These are phyloP conservation scores for Notechis scutatus DNA, from an alignment of 2,113 vertebrate species.

Conservation along the genomic window DNA sequence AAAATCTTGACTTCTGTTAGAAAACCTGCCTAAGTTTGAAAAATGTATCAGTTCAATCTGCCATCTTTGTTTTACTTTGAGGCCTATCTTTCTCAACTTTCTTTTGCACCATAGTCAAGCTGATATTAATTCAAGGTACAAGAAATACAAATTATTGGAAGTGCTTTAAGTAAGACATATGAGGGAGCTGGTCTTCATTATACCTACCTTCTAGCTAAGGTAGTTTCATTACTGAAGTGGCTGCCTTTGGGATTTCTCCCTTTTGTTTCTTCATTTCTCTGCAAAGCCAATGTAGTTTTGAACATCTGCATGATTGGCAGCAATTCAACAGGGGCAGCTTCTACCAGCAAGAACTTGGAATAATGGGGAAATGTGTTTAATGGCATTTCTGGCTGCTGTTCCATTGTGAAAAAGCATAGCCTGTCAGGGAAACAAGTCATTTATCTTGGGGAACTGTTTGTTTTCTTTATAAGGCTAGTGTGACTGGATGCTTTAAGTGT, in stretches of 20 bases:
- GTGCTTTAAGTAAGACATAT: constrained; percentile 3
- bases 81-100: neutral
- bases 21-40: constrained; percentile 55
- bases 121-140: neutral
- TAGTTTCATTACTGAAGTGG: neutral
- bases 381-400: neutral
- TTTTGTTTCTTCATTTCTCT: neutral
- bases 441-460: neutral
- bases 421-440: neutral
- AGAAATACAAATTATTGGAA: constrained; percentile 1
- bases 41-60: constrained; percentile 47
- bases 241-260: neutral
- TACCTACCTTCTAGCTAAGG: neutral
- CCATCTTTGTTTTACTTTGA: constrained; percentile 41
- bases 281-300: neutral
- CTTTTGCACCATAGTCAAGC: neutral
- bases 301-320: neutral
- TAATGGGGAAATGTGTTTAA: neutral
- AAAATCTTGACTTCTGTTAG: constrained; percentile 57
- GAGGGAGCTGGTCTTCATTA: neutral
- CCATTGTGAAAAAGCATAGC: neutral
- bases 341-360: neutral
- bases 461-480: neutral
- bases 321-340: neutral
- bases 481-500: neutral